phyloP scores from a whole-genome alignment of 2,888 invertebrate species.

The Cataglyphis altisquamis region DNA sequence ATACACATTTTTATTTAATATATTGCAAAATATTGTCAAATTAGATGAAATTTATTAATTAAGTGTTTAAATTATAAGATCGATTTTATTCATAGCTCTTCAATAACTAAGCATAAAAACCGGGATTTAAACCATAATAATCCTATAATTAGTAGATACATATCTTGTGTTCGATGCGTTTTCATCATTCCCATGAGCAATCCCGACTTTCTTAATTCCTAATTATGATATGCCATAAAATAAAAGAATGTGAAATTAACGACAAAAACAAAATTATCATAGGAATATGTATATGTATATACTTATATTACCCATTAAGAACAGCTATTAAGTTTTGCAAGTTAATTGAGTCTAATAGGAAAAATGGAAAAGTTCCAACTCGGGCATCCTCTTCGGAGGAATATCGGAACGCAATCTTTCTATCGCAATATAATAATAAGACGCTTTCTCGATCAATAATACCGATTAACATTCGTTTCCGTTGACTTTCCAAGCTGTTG shows the following conservation, averaged over 20 bases:
- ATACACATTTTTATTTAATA: not conserved
- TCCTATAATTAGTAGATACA: slow-evolving; percentile 30
- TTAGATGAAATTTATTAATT: not conserved
- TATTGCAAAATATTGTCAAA: not conserved
- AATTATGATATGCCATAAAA: slow-evolving; percentile 59
- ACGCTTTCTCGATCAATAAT: slow-evolving; percentile 3
- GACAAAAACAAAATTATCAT: slow-evolving; percentile 20
- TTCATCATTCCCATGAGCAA: slow-evolving; percentile 50
- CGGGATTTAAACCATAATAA: slow-evolving; percentile 20
- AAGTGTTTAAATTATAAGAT: not conserved
- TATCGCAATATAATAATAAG: not conserved
- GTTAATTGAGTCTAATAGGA: not conserved
- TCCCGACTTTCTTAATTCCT: slow-evolving; percentile 67
- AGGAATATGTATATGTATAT: not conserved
- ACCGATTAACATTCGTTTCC: not conserved
- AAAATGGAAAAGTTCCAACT: not conserved
- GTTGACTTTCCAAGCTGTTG: not conserved
- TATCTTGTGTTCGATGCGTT: slow-evolving; percentile 48
- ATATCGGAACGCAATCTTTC: not conserved
- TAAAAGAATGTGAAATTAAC: slow-evolving; percentile 29
- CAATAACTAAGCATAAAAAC: not conserved
- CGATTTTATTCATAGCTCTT: slow-evolving; percentile 21
- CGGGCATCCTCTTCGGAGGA: not conserved
- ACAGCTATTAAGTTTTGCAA: not conserved
- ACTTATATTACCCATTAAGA: slow-evolving; percentile 13